These are phyloP conservation scores for Myodes glareolus DNA, from an alignment of 2,113 vertebrate species.

Conservation along the genomic window DNA sequence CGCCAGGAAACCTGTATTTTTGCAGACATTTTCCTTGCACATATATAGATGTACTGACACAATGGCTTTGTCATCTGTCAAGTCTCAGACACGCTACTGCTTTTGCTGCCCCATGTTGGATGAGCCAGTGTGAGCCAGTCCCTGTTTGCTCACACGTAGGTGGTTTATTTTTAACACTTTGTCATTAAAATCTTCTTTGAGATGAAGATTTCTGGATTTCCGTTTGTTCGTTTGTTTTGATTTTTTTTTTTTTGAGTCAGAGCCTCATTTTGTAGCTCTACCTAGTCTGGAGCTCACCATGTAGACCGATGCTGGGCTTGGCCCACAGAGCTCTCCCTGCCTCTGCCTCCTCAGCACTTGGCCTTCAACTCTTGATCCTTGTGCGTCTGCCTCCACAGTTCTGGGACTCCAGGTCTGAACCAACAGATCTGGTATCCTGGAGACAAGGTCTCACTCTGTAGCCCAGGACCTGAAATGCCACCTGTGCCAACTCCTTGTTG, in stretches of 20 bases:
- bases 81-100: not conserved
- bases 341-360: not conserved
- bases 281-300: not conserved
- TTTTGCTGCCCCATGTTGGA: accelerated
- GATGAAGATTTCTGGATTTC: not conserved
- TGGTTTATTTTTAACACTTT: not conserved
- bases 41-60: not conserved
- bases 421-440: not conserved
- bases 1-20: not conserved
- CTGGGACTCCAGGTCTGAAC: not conserved
- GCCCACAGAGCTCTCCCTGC: not conserved
- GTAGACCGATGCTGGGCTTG: not conserved
- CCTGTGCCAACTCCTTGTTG: not conserved
- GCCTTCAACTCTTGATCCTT: not conserved
- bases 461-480: not conserved
- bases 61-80: not conserved
- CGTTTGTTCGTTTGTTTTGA: not conserved
- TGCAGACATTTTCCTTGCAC: not conserved
- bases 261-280: not conserved
- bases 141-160: not conserved
- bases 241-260: not conserved
- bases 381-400: not conserved
- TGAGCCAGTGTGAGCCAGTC: not conserved
- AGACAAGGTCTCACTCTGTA: not conserved
- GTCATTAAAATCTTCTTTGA: not conserved